Evolutionary conservation across 2,888 invertebrate genomes (phyloP).

Genomic region (Arrhopalites spinosus): DNA sequence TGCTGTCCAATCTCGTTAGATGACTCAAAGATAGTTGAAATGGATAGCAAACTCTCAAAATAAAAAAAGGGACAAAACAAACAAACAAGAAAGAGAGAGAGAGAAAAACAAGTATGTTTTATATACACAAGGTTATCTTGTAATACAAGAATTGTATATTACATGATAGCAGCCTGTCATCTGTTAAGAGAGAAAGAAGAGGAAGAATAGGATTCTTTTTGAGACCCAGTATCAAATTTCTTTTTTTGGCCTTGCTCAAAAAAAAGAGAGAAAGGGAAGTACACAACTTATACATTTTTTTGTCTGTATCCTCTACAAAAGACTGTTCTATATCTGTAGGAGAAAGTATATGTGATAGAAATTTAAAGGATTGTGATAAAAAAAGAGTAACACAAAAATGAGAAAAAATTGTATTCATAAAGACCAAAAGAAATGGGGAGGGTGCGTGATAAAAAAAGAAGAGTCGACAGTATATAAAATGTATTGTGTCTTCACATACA

Average conservation of each 20-base stretch:
- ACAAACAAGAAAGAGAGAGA: not conserved
- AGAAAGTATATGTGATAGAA: not conserved
- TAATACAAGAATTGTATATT: not conserved
- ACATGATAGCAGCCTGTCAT: not conserved
- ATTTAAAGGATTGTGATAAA: not conserved
- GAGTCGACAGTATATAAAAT: not conserved
- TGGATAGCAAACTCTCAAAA: constrained; percentile 1
- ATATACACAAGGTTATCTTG: too few species aligned
- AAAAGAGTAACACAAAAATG: not conserved
- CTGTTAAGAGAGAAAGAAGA: constrained; percentile 7
- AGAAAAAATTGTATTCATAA: not conserved
- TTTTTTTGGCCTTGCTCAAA: not conserved
- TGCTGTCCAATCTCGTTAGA: constrained; percentile 33
- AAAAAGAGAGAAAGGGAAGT: not conserved
- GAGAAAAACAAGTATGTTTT: not conserved
- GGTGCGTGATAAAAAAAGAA: not conserved
- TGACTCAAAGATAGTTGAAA: not conserved
- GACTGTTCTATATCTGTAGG: too few species aligned
- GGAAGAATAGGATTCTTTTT: not conserved
- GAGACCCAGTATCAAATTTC: not conserved
- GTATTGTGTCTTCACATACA: not conserved
- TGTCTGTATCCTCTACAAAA: not conserved
- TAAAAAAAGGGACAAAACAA: not conserved
- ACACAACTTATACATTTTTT: not conserved
- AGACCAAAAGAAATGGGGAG: not conserved